A percentile compares a stretch with the other conserved stretches of the same genome.
Conservation (phyloP, 2,797 vertebrate genomes). For the Chiloscyllium punctatum region DNA sequence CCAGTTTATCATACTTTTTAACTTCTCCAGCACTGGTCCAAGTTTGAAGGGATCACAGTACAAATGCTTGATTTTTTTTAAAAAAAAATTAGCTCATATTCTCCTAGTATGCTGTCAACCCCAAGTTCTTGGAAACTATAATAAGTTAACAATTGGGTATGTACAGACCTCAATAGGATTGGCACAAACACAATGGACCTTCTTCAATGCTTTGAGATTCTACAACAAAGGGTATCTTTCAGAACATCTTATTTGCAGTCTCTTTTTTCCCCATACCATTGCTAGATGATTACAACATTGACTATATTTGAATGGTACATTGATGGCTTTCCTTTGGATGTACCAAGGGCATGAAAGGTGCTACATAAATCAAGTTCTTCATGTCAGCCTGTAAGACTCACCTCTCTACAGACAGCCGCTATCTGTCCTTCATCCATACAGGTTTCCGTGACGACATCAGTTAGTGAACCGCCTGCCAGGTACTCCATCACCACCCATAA, state of each 20-base stretch:
- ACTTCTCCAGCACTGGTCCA: not conserved
- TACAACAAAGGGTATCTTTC: not conserved
- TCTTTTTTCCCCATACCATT: not conserved
- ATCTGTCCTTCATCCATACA: constrained; percentile 97
- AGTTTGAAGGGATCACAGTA: not conserved
- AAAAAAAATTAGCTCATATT: not conserved
- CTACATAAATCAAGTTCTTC: not conserved
- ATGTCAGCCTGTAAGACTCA: constrained; percentile 46
- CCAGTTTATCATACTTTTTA: not conserved
- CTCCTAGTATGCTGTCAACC: not conserved
- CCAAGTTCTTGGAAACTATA: not conserved
- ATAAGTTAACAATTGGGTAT: not conserved
- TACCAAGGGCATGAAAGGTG: not conserved
- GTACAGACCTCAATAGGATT: not conserved
- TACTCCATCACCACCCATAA: constrained; percentile 99
- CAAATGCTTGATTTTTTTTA: not conserved
- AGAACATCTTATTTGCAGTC: not conserved
- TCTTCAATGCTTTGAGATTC: not conserved
- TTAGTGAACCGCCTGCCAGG: constrained; percentile 88
- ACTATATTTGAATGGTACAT: not conserved
- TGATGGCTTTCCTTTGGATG: not conserved
- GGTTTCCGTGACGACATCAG: constrained; percentile 89
- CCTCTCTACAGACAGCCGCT: constrained; percentile 91
- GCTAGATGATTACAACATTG: not conserved
- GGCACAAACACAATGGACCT: not conserved